These are phyloP conservation scores for Nothoprocta pentlandii DNA, from an alignment of 2,113 vertebrate species.

Conservation along the genomic window DNA sequence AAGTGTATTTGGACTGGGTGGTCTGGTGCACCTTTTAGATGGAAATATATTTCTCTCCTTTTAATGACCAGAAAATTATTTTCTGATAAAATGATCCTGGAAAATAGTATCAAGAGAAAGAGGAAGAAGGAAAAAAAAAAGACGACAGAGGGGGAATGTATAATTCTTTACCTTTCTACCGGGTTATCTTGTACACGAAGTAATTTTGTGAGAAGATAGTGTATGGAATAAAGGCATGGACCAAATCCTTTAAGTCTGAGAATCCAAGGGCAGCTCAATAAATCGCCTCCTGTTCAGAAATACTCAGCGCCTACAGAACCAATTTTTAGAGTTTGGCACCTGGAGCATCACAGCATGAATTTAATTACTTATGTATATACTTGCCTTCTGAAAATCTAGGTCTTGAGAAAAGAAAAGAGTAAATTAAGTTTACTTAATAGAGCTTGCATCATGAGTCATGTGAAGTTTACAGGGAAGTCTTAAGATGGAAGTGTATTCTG, in stretches of 20 bases:
- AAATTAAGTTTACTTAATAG: neutral
- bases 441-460: rapidly evolving
- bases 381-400: neutral
- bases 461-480: neutral
- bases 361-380: neutral
- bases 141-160: neutral
- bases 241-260: neutral
- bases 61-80: neutral
- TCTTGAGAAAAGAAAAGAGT: neutral
- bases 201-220: neutral
- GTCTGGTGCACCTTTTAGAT: neutral
- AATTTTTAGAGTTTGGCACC: neutral
- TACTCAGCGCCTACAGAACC: neutral
- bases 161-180: neutral
- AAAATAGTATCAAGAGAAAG: neutral
- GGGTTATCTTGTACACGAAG: neutral
- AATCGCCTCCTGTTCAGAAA: neutral
- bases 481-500: neutral
- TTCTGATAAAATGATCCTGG: neutral
- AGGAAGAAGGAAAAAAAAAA: too few relatives aligned
- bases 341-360: neutral
- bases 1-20: neutral
- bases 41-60: neutral
- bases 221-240: neutral
- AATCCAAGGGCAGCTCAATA: neutral